Percentiles rank a stretch among this genome's conserved stretches.
Evolutionary conservation across 2,888 invertebrate species (phyloP).

Genomic region (Mesopsocus fuscifrons): DNA sequence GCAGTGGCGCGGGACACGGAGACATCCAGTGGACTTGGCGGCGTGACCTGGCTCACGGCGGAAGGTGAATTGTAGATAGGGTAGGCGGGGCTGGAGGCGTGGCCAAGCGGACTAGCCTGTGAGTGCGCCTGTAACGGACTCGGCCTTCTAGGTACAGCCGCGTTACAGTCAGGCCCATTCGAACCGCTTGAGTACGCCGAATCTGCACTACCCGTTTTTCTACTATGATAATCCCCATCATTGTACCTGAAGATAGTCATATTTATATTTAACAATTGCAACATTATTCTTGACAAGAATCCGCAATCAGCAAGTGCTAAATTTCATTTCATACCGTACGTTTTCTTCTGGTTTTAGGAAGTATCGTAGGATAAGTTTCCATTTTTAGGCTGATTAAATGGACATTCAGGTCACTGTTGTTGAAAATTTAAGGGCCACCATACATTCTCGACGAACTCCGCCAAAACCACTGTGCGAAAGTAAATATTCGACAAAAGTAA

Average conservation of each 20-base stretch:
- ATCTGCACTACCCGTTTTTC: constrained; percentile 40
- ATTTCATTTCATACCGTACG: no score
- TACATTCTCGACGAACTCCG: no score
- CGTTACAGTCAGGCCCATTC: constrained; percentile 44
- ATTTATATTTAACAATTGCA: no score
- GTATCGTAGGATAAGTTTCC: no score
- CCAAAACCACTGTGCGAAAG: no score
- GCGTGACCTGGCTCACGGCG: constrained; percentile 39
- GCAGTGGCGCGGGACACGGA: constrained; percentile 46
- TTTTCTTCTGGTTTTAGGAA: no score
- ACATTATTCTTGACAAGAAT: no score
- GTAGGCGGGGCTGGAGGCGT: constrained; percentile 60
- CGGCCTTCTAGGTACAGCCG: constrained; percentile 42
- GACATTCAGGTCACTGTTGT: no score
- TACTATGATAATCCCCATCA: constrained; percentile 39
- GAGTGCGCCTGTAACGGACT: constrained; percentile 49
- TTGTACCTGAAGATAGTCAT: constrained; percentile 33
- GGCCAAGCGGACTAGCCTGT: constrained; percentile 51
- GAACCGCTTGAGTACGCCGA: constrained; percentile 41
- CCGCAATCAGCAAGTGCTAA: no score
- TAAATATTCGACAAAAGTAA: no score
- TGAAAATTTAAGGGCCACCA: no score
- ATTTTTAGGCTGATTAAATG: no score
- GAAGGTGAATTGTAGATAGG: constrained; percentile 72
- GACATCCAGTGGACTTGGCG: constrained; percentile 49